phyloP scores from a whole-genome alignment of 1,140 invertebrate genomes.

The Neotoxoptera formosana region DNA sequence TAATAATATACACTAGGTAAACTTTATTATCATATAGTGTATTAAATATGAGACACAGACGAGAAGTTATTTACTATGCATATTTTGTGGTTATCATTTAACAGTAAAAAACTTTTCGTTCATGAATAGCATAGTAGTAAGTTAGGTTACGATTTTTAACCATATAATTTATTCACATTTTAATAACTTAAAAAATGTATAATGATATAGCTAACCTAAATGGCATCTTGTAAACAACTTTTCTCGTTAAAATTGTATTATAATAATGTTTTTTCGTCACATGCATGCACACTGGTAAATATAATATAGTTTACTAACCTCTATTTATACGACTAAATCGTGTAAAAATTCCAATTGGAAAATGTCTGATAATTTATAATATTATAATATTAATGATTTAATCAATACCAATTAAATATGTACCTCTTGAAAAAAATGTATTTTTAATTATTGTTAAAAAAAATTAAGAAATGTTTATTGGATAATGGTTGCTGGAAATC shows the following conservation, averaged over 20 bases:
- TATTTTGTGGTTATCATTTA: neutral
- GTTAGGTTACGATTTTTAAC: neutral
- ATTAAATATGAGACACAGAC: neutral
- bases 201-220: constrained; percentile 21
- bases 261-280: neutral
- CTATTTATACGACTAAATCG: neutral
- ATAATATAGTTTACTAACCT: neutral
- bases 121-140: constrained; percentile 17
- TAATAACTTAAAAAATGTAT: constrained; percentile 11
- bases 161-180: constrained; percentile 11
- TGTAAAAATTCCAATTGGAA: neutral
- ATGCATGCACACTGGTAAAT: neutral
- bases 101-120: neutral
- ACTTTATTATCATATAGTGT: neutral
- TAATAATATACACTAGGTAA: neutral
- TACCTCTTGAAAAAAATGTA: no score
- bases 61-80: neutral
- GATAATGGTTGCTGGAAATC: no score
- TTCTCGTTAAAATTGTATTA: neutral
- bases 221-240: neutral
- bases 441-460: no score
- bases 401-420: neutral
- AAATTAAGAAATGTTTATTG: no score
- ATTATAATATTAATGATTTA: neutral
- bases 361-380: neutral